Evolutionary conservation across 2,888 invertebrate genomes (phyloP).

Genomic region (Dolichopus griseipennis): DNA sequence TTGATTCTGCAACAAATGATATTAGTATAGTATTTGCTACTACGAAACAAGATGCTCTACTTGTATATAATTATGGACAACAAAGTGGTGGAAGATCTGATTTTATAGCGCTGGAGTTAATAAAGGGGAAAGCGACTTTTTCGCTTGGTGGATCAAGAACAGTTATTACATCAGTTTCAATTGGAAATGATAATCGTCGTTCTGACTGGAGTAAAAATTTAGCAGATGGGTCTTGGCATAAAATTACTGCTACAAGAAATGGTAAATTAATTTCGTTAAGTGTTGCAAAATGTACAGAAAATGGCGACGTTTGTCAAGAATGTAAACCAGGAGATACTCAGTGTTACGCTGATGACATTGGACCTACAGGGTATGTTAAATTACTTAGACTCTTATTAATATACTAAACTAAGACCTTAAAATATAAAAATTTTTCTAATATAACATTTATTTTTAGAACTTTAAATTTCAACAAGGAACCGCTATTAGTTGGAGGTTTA

Average conservation of each 20-base stretch:
- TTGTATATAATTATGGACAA: conserved; percentile 86
- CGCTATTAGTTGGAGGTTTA: conserved; percentile 76
- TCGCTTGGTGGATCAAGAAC: conserved; percentile 85
- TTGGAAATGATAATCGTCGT: conserved; percentile 43
- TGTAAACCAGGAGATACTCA: conserved; percentile 72
- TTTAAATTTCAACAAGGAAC: conserved; percentile 83
- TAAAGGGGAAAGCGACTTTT: conserved; percentile 75
- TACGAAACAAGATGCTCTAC: conserved; percentile 71
- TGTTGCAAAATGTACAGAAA: conserved; percentile 70
- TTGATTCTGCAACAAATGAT: conserved; percentile 83
- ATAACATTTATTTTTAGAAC: conserved; percentile 54
- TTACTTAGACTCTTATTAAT: background rate
- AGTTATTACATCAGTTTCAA: conserved; percentile 72
- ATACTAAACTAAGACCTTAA: background rate
- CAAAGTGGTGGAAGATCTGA: conserved; percentile 84
- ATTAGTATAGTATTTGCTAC: conserved; percentile 87
- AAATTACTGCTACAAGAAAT: conserved; percentile 82
- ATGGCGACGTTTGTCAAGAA: conserved; percentile 78
- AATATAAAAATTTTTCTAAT: background rate
- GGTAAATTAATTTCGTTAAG: conserved; percentile 80
- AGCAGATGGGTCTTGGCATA: conserved; percentile 84
- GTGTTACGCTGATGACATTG: conserved; percentile 79
- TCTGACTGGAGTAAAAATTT: conserved; percentile 42
- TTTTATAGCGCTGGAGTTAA: conserved; percentile 83
- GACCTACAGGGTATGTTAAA: conserved; percentile 70